Base-by-base conservation (phyloP, 2,888 invertebrate genomes). In the Thymelicus sylvestris region DNA sequence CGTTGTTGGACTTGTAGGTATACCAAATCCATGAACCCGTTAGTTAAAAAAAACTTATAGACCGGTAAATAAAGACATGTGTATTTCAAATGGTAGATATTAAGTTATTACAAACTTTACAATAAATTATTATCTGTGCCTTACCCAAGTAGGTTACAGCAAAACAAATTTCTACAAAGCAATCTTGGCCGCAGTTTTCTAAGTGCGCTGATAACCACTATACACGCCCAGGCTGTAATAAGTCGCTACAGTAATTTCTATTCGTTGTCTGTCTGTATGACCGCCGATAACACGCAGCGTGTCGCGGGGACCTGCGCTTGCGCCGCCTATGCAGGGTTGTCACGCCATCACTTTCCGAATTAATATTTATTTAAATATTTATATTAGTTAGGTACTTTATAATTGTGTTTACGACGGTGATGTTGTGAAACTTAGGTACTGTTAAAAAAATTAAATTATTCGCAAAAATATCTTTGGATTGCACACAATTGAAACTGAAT, bases 201-300 rank as follows among this genome's bases (percentile, higher is more conserved):
- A 71, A 73, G 67, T 71, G 74, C 73, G 39, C 52, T 62, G 64
- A 67, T 71, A 66, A 65, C 15, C 15, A 57, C 31, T 50, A 52
- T 57, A 66, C 66, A 71, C 66, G 67, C 66, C 72, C 68, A 73
- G 73, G 72, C 71, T 74, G 85, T 86, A 86, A 88, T 90, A 90
- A 89, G 81, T 82, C 78, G 76, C 81, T 84, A 82, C 81, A 83
- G 84, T 85, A 83, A 85, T 89, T 87, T 90, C 87, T 89, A 88
- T 88, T 86, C 84, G 88, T 85, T 86, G 81, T 84, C 80, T 82
- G 80, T 79, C 79, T 85, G 86, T 83, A 80, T 83, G 85, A 81
- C 83, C 81, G 85, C 80, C 84, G 80, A 91, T 91, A 92, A 91
- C 89, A 84, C 86, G 86, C 86, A 83, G 83, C 88, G 85, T 84